Conservation (phyloP, 2,797 vertebrate species). For the Percopsis omiscomaycus region DNA sequence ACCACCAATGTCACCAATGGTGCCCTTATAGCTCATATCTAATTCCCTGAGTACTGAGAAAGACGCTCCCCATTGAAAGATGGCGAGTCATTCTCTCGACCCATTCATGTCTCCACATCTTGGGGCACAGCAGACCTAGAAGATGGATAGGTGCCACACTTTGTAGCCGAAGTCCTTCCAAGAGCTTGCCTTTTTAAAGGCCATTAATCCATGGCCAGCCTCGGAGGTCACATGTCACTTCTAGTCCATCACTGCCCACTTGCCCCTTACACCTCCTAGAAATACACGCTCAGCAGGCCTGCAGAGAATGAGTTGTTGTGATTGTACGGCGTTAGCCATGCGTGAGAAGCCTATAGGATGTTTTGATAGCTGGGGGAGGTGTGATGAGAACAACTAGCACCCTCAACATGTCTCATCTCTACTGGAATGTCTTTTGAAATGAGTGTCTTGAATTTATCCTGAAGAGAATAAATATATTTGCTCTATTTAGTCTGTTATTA, state of each 20-base stretch:
- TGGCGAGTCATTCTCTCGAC: no score
- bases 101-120: no score
- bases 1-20: constrained; percentile 52
- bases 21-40: constrained; percentile 55
- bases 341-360: constrained; percentile 56
- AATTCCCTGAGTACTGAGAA: constrained; percentile 43
- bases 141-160: constrained; percentile 54
- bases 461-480: constrained; percentile 10
- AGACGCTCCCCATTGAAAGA: no score
- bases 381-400: constrained; percentile 55
- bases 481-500: constrained; percentile 10
- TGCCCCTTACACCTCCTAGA: constrained; percentile 34
- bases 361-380: constrained; percentile 63
- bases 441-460: constrained; percentile 12
- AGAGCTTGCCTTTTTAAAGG: constrained; percentile 51
- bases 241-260: constrained; percentile 59
- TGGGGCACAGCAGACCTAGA: constrained; percentile 28
- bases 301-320: constrained; percentile 60
- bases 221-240: constrained; percentile 67
- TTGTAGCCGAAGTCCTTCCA: constrained; percentile 57
- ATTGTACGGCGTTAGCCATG: constrained; percentile 59
- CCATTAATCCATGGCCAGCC: constrained; percentile 65
- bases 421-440: constrained; percentile 38
- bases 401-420: constrained; percentile 47
- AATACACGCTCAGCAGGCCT: constrained; percentile 24